phyloP scores from a whole-genome alignment of 2,113 vertebrate genomes.

The Ciconia boyciana region DNA sequence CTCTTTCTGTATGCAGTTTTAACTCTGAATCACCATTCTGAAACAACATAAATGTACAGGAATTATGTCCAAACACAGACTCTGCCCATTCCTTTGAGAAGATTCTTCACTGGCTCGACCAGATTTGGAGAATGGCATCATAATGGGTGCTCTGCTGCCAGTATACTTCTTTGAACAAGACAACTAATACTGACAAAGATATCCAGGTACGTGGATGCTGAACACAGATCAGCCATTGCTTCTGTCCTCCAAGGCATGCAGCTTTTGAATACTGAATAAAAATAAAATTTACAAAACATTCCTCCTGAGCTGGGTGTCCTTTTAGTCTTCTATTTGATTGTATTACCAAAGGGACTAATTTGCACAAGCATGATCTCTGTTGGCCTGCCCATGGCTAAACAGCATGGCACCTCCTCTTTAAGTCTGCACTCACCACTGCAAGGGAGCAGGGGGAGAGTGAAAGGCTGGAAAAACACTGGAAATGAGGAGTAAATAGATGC shows the following conservation, averaged over 20 bases:
- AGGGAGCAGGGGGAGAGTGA: background rate
- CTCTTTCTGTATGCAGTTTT: background rate
- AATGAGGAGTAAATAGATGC: background rate
- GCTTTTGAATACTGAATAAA: background rate
- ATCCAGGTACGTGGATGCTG: background rate
- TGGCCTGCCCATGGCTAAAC: background rate
- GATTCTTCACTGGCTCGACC: background rate
- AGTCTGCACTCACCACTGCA: background rate
- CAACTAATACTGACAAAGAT: background rate
- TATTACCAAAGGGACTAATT: background rate
- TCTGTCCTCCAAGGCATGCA: background rate
- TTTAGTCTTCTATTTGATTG: background rate
- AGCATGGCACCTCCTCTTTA: background rate
- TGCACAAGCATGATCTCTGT: rapidly evolving
- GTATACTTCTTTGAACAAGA: background rate
- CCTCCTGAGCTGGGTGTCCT: background rate
- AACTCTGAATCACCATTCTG: background rate
- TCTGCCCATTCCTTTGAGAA: background rate
- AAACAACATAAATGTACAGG: background rate
- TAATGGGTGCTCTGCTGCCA: background rate
- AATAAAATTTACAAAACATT: background rate
- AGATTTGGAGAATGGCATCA: background rate
- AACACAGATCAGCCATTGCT: background rate
- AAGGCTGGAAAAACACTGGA: background rate
- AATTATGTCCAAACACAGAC: background rate